Evolutionary conservation across 2,113 vertebrate species (phyloP), one percentile per base, ranked within the genome.

Genomic region (Uropsilus gracilis): DNA sequence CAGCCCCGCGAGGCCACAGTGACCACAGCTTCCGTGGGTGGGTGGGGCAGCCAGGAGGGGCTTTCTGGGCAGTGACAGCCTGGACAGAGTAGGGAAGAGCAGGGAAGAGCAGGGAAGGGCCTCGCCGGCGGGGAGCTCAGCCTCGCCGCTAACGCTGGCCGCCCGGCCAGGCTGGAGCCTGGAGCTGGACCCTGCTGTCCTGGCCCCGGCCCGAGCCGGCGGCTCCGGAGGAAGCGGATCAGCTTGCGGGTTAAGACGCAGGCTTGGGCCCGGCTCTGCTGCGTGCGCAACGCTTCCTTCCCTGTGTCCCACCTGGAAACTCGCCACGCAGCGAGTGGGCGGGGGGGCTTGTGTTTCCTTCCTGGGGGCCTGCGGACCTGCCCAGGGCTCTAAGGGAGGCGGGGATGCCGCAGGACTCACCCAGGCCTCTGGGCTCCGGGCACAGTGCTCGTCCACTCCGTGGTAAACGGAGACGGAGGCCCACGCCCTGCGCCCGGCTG

Each of bases 391-490:
- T 48, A 8, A 46, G 37, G 42, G 80, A 94, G 13, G 4, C 46
- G 28, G 39, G 6, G 50, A 63, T 2, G 0, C 28, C n/a, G n/a
- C 39, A 26, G 46, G 64, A 4, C 48, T 61, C 42, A 82, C 42
- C 6, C 0, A 0, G 73, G 32, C 63, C 63, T 68, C 34, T 28
- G 44, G 68, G 22, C 57, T 72, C 78, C 48, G 50, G 46, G 32
- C 37, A 6, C 22, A 69, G 32, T 17, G 55, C 48, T 77, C 75
- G 50, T 37, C n/a, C 42, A 12, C 46, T 22, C 37, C 16, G 2
- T 0, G 2, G 14, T 0, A n/a, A 48, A 34, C 2, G 50, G 63
- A 0, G 18, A 2, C 44, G 34, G 9, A 3, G 42, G 10, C 28
- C 16, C 42, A 39, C 53, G 34, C 37, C 28, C 50, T 63, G 81